Conservation (phyloP, 2,888 invertebrate species). For the Drosophila ezoana region DNA sequence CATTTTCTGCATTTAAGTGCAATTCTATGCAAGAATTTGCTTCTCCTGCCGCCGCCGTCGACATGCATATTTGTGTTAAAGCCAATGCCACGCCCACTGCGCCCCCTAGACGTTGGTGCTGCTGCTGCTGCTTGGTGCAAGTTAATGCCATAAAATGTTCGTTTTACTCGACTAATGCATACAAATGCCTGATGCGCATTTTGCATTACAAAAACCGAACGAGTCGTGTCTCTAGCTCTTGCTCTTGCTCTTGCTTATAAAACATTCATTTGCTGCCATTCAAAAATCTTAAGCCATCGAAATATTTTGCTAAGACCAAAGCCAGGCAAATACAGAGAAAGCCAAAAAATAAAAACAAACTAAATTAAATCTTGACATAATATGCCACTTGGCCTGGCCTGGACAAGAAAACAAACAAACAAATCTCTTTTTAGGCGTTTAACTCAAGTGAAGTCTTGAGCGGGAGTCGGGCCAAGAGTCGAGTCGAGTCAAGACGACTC, state of each 20-base stretch:
- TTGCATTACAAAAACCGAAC: slow-evolving; percentile 69
- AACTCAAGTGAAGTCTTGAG: slow-evolving; percentile 22
- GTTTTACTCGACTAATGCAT: slow-evolving; percentile 77
- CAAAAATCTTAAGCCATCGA: slow-evolving; percentile 29
- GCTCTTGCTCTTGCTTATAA: slow-evolving; percentile 41
- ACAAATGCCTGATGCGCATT: slow-evolving; percentile 77
- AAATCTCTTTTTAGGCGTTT: slow-evolving; percentile 23
- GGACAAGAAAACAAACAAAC: slow-evolving; percentile 5
- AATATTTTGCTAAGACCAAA: slow-evolving; percentile 16
- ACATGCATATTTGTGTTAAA: slow-evolving; percentile 80
- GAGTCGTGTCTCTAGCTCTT: slow-evolving; percentile 22
- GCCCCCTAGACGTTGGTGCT: slow-evolving; percentile 10
- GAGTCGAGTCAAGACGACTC: slow-evolving; percentile 11
- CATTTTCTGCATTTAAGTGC: slow-evolving; percentile 80
- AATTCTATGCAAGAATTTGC: slow-evolving; percentile 79
- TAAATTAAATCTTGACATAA: slow-evolving; percentile 23
- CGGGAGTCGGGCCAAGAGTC: background rate
- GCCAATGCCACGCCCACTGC: slow-evolving; percentile 52
- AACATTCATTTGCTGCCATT: slow-evolving; percentile 65
- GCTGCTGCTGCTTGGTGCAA: slow-evolving; percentile 35
- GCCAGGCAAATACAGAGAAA: background rate
- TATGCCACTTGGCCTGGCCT: slow-evolving; percentile 11
- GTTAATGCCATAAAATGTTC: slow-evolving; percentile 77
- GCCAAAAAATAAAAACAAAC: slow-evolving; percentile 2
- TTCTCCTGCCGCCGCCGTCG: slow-evolving; percentile 41